Conservation (phyloP, 2,113 vertebrate genomes). For the Hemichromis elongatus region DNA sequence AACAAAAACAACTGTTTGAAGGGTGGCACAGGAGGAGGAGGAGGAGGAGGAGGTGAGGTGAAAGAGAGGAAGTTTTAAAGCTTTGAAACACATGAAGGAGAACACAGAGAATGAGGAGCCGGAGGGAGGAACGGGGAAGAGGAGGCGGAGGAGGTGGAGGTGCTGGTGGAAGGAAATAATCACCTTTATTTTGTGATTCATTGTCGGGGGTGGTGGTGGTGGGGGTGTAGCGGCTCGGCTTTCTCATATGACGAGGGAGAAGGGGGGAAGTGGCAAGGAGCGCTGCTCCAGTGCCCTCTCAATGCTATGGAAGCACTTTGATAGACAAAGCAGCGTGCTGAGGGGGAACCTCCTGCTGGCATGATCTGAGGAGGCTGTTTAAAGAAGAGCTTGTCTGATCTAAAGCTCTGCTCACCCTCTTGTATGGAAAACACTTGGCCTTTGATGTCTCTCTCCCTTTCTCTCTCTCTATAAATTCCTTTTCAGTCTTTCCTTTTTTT, state of each 20-base stretch:
- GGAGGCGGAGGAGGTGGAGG: slow-evolving; percentile 15
- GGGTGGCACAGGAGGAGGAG: slow-evolving; percentile 24
- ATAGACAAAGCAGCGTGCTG: slow-evolving; percentile 70
- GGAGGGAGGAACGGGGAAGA: slow-evolving; percentile 22
- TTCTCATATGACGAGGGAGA: slow-evolving; percentile 30
- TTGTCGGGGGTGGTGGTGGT: not conserved
- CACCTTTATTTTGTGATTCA: slow-evolving; percentile 66
- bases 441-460: slow-evolving; percentile 76
- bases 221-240: not conserved
- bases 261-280: slow-evolving; percentile 33
- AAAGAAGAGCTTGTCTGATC: slow-evolving; percentile 72
- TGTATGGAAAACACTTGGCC: slow-evolving; percentile 68
- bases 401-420: slow-evolving; percentile 59
- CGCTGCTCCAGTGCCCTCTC: slow-evolving; percentile 52
- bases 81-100: slow-evolving; percentile 64
- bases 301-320: slow-evolving; percentile 62
- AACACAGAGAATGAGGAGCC: slow-evolving; percentile 29
- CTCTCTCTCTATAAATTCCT: slow-evolving; percentile 32
- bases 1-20: slow-evolving; percentile 51
- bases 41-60: slow-evolving; percentile 22
- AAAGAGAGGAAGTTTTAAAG: slow-evolving; percentile 29
- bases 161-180: slow-evolving; percentile 46
- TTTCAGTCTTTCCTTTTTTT: not conserved
- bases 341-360: slow-evolving; percentile 68
- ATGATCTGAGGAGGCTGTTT: slow-evolving; percentile 73